Conservation (phyloP, 2,113 vertebrate genomes). For the Coracopsis vasa region DNA sequence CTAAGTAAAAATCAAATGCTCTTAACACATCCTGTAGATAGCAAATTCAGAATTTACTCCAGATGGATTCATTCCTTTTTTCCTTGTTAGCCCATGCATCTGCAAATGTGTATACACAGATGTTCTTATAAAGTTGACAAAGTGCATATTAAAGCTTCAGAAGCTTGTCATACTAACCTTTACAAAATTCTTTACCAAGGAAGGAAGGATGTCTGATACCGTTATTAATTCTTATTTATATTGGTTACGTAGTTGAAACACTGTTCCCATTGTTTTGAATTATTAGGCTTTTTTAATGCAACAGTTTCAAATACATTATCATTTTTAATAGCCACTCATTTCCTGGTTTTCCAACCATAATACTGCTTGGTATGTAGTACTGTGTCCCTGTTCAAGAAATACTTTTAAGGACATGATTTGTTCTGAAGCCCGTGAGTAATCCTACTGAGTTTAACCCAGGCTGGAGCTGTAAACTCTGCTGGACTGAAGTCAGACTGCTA, state of each 20-base stretch:
- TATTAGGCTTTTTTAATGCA: not conserved
- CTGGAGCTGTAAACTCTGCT: not conserved
- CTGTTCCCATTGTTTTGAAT: not conserved
- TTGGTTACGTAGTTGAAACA: not conserved
- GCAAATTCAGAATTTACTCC: not conserved
- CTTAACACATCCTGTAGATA: not conserved
- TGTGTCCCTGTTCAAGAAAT: not conserved
- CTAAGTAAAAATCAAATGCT: not conserved
- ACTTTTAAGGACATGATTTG: not conserved
- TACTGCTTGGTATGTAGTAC: not conserved
- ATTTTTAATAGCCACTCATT: not conserved
- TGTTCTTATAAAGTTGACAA: not conserved
- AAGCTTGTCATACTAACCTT: not conserved
- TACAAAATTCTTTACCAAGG: not conserved
- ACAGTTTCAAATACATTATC: not conserved
- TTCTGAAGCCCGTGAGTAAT: not conserved
- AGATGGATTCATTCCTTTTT: not conserved
- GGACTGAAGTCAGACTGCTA: not conserved
- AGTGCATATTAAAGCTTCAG: not conserved
- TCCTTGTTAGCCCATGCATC: not conserved
- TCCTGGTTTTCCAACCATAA: not conserved
- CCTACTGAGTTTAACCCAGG: not conserved
- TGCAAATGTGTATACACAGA: not conserved
- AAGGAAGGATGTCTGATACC: not conserved
- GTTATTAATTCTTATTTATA: not conserved